Evolutionary conservation across 2,113 vertebrate genomes (phyloP).

Genomic region (Microtus ochrogaster): DNA sequence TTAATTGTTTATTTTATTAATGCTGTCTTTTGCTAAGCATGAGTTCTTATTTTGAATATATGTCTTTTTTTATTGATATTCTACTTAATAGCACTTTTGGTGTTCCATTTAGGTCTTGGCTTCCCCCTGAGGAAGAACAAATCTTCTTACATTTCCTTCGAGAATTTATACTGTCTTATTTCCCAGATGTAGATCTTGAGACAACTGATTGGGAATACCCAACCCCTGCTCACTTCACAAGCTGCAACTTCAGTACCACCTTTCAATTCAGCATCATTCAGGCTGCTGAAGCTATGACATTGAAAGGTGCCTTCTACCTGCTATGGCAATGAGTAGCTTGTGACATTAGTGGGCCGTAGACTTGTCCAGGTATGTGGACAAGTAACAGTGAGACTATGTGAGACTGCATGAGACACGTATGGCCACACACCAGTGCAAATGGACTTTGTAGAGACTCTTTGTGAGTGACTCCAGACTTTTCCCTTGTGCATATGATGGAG

Average conservation of each 20-base stretch:
- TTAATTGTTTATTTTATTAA: not conserved
- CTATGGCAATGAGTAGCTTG: not conserved
- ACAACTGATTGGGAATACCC: not conserved
- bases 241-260: not conserved
- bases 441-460: not conserved
- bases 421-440: not conserved
- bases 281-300: not conserved
- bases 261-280: not conserved
- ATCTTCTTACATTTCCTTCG: not conserved
- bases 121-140: not conserved
- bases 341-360: not conserved
- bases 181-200: not conserved
- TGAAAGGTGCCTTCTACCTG: not conserved
- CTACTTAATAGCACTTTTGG: not conserved
- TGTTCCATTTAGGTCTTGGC: conserved; percentile 12
- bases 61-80: not conserved
- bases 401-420: not conserved
- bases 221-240: not conserved
- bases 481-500: not conserved
- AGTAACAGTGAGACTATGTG: not conserved
- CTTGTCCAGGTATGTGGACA: not conserved
- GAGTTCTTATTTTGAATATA: not conserved
- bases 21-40: conserved; percentile 4
- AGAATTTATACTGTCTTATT: not conserved
- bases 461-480: not conserved